Base-by-base conservation (phyloP, 1,140 invertebrate genomes). In the Asobara japonica region DNA sequence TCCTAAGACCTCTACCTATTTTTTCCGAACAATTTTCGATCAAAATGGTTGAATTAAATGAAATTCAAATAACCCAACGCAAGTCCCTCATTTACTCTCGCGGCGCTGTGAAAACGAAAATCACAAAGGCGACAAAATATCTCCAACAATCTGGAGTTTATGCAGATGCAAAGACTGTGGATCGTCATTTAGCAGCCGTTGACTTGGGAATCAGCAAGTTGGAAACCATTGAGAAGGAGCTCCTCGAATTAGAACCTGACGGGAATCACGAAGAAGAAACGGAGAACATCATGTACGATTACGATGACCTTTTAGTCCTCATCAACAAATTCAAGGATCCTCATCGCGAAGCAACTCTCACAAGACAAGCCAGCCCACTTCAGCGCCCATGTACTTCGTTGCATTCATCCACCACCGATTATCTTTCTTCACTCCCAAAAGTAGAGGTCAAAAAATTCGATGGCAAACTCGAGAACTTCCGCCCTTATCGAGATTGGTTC, bases 401-500 rank as follows among this genome's bases (percentile, higher is more conserved):
- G 10, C 20, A 41, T 22, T 13, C 11, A 33, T 25, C 45, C 4
- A 31, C 29, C 22, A 22, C 4, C 10, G 68, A 69, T 33, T 69
- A 69, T 18, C 5, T 61, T n/a, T 29, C 18, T 25, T 36, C 29
- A 6, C 5, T 69, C 6, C 68, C 68, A 16, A 69, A 69, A 30
- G 22, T 69, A 16, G 48, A 61, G 60, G 10, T 33, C n/a, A n/a
- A n/a, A n/a, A n/a, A n/a, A n/a, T n/a, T n/a, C n/a, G n/a, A n/a
- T n/a, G n/a, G 22, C 31, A 41, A 25, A 16, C 31, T 71, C 7
- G 69, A 71, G 25, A 33, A 71, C n/a, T 71, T 48, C 48, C 48
- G 69, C 3, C 7, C 69, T 3, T 71, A 71, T 16, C 1, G 56
- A 38, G 69, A 71, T 71, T 71, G 69, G 69, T 71, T 71, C 22